These are phyloP conservation scores for Mobula hypostoma DNA, from an alignment of 2,113 vertebrate species.

Conservation along the genomic window DNA sequence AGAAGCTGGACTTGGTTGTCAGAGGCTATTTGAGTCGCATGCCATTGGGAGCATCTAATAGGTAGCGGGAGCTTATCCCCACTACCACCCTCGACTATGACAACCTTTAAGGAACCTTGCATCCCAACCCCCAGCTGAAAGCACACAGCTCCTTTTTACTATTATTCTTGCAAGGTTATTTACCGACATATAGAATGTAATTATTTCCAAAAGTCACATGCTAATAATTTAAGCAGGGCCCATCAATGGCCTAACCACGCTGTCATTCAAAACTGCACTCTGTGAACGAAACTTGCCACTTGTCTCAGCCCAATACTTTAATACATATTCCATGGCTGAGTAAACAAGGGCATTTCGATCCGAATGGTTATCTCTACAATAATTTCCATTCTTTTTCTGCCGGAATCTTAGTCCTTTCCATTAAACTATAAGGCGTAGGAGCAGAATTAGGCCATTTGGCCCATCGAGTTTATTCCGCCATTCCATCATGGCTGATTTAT, in stretches of 20 bases:
- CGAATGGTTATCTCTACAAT: not conserved
- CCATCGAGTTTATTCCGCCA: too few relatives aligned
- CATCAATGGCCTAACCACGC: not conserved
- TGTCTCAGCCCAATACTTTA: conserved; percentile 15
- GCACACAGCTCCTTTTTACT: not conserved
- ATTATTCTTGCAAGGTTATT: not conserved
- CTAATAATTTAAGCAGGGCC: not conserved
- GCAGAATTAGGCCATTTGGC: too few relatives aligned
- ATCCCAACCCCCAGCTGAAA: not conserved
- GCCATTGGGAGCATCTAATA: too few relatives aligned
- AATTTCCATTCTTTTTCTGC: not conserved
- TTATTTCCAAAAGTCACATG: conserved; percentile 6
- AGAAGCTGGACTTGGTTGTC: too few relatives aligned
- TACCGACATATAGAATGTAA: not conserved
- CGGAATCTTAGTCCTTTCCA: not conserved
- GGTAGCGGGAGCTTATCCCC: too few relatives aligned
- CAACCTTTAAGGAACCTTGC: too few relatives aligned
- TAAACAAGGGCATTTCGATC: not conserved
- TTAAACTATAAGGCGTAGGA: too few relatives aligned
- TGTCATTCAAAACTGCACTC: not conserved
- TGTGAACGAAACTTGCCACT: not conserved
- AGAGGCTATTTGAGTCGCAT: too few relatives aligned
- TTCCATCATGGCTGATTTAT: too few relatives aligned
- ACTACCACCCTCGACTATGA: too few relatives aligned
- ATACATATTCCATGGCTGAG: not conserved